Percentiles rank a stretch among this genome's conserved stretches.
These are phyloP conservation scores for Hypomecis punctinalis DNA, from an alignment of 2,888 invertebrate genomes.

Conservation along the genomic window DNA sequence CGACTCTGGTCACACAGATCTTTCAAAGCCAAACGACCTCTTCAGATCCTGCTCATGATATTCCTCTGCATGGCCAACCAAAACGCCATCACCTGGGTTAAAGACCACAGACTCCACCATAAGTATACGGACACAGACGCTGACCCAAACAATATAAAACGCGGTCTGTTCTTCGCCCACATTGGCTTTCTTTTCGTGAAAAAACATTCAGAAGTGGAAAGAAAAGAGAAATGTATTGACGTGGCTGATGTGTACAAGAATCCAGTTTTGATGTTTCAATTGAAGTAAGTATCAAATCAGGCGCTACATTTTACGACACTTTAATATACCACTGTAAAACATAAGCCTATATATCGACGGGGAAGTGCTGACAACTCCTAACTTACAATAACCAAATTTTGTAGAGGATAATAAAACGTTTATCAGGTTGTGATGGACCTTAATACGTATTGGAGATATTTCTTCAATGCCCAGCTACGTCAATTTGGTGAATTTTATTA, in stretches of 20 bases:
- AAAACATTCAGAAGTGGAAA: conserved; percentile 90
- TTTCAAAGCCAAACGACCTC: conserved; percentile 51
- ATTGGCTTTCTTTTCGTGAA: conserved; percentile 91
- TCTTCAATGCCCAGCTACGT: too few species aligned
- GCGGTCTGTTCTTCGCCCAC: conserved; percentile 94
- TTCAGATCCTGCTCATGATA: conserved; percentile 46
- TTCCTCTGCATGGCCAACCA: conserved; percentile 54
- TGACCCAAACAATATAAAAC: conserved; percentile 90
- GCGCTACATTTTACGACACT: too few species aligned
- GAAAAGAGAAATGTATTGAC: conserved; percentile 88
- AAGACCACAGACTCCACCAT: conserved; percentile 76
- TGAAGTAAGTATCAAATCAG: conserved; percentile 6
- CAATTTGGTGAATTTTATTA: too few species aligned
- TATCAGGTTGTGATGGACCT: too few species aligned
- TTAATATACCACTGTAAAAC: too few species aligned
- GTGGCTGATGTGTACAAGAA: conserved; percentile 81
- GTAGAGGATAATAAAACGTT: too few species aligned
- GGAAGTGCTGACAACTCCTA: too few species aligned
- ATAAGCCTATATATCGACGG: too few species aligned
- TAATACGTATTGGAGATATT: too few species aligned
- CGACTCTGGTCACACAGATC: conserved; percentile 54
- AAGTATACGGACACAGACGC: conserved; percentile 87
- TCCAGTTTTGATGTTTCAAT: conserved; percentile 15
- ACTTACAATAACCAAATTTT: too few species aligned
- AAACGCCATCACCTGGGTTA: conserved; percentile 69